Percentiles rank a stretch among this genome's conserved stretches.
Evolutionary conservation across 2,797 vertebrate genomes (phyloP).

Genomic region (Sphaeramia orbicularis): DNA sequence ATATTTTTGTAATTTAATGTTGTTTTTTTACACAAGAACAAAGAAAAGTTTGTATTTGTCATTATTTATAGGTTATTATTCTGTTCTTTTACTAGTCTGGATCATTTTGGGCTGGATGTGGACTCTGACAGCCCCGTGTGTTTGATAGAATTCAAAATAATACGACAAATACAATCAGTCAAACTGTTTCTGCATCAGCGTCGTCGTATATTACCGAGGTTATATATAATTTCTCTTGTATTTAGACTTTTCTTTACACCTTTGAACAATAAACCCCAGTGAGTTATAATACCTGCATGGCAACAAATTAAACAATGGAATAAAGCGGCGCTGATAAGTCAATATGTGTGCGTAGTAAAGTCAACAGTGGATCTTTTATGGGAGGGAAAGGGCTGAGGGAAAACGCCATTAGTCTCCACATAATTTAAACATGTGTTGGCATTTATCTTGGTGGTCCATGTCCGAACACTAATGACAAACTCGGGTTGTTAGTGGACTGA

Average conservation of each 20-base stretch:
- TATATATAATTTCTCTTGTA: too few species aligned
- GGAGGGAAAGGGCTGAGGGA: conserved; percentile 63
- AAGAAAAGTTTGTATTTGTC: too few species aligned
- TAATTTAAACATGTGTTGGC: conserved; percentile 83
- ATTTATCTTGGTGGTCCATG: conserved; percentile 83
- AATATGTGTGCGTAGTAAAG: conserved; percentile 60
- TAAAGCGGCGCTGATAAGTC: conserved; percentile 62
- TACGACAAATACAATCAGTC: too few species aligned
- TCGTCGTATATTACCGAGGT: too few species aligned
- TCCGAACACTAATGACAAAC: conserved; percentile 81
- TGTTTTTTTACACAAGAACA: too few species aligned
- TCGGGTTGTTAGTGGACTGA: conserved; percentile 78
- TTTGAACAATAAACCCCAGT: conserved; percentile 27
- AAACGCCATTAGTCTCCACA: conserved; percentile 75
- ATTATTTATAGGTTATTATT: too few species aligned
- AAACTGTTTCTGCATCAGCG: too few species aligned
- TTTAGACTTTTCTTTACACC: neutral
- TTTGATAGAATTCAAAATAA: too few species aligned
- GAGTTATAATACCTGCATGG: conserved; percentile 38
- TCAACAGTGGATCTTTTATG: conserved; percentile 65
- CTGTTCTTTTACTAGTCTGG: too few species aligned
- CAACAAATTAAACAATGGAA: conserved; percentile 62
- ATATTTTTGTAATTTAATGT: too few species aligned
- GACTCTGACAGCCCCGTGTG: too few species aligned
- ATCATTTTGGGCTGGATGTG: too few species aligned